These are phyloP conservation scores for Diplosoma virens DNA, from an alignment of 23 tunicate genomes.

Conservation along the genomic window DNA sequence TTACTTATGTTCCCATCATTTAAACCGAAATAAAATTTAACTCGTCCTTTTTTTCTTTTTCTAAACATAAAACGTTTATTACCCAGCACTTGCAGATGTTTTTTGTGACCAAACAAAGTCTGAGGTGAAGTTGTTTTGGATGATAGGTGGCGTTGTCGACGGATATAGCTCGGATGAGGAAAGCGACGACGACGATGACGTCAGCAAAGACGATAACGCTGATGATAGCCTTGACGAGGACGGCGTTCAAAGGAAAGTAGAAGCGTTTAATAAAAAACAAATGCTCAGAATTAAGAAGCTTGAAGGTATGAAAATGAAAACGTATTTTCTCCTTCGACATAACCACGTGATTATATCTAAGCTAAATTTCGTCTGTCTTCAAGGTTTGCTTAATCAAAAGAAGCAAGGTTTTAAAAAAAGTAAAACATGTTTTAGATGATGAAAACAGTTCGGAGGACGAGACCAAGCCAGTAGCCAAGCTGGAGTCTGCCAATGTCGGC, in stretches of 20 bases:
- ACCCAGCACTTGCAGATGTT: too few relatives aligned
- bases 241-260: conserved; percentile 18
- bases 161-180: conserved; percentile 70
- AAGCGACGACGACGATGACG: conserved; percentile 27
- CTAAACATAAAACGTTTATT: too few relatives aligned
- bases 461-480: not conserved
- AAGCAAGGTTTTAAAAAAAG: not conserved
- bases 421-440: not conserved
- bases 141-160: conserved; percentile 57
- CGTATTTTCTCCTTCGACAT: too few relatives aligned
- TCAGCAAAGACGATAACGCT: not conserved
- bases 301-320: too few relatives aligned
- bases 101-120: too few relatives aligned
- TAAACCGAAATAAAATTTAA: too few relatives aligned
- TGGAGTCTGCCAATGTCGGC: not conserved
- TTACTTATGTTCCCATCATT: too few relatives aligned
- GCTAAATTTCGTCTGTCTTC: too few relatives aligned
- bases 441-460: not conserved
- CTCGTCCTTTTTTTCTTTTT: too few relatives aligned
- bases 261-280: conserved; percentile 31
- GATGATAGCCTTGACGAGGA: conserved; percentile 18
- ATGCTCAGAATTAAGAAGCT: conserved; percentile 10
- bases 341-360: too few relatives aligned
- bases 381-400: too few relatives aligned
- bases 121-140: too few relatives aligned